Percentiles rank a stretch among this genome's conserved stretches.
Conservation (phyloP, 2,113 vertebrate species). For the Anser brachyrhynchus region DNA sequence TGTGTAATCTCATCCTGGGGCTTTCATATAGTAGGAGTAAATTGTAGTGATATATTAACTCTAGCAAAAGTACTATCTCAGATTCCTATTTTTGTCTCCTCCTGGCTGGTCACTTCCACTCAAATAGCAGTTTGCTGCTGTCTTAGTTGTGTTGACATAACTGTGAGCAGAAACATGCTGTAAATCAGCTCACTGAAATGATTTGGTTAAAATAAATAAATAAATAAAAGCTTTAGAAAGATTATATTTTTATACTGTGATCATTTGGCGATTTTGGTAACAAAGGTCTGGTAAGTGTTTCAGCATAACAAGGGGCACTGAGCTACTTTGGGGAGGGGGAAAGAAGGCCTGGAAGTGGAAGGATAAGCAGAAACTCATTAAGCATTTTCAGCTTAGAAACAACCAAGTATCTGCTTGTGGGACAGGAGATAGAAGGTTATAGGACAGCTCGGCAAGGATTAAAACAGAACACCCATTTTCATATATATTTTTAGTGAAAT, state of each 20-base stretch:
- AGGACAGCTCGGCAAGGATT: neutral
- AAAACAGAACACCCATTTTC: neutral
- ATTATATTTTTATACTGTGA: neutral
- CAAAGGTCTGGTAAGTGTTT: neutral
- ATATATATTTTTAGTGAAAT: neutral
- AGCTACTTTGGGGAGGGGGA: neutral
- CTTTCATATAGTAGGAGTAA: neutral
- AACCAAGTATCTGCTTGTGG: neutral
- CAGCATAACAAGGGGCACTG: neutral
- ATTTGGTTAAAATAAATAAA: neutral
- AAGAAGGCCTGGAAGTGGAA: neutral
- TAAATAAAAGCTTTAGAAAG: fast-evolving
- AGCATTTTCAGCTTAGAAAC: neutral
- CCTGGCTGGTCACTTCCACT: neutral
- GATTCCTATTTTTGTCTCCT: neutral
- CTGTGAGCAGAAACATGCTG: neutral
- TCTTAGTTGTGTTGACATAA: neutral
- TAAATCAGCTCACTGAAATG: neutral
- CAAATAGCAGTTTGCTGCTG: neutral
- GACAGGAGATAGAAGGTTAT: neutral
- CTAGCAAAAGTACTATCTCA: neutral
- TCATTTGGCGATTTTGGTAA: neutral
- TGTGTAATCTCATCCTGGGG: neutral
- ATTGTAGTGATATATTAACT: neutral
- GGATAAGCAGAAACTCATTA: neutral